Evolutionary conservation across 2,113 vertebrate species (phyloP).

Genomic region (Eulemur macaco): DNA sequence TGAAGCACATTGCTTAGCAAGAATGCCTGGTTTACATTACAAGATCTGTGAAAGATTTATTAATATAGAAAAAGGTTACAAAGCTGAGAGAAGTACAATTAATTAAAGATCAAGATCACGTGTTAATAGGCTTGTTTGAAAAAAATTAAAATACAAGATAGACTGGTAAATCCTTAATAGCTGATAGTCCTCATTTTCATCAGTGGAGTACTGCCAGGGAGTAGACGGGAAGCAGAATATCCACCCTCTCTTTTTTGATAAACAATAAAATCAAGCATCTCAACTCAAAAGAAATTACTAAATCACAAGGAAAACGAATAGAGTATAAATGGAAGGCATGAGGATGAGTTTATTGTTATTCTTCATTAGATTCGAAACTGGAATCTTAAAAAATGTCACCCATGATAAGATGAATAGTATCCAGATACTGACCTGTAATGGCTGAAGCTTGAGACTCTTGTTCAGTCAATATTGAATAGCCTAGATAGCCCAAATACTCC

Average conservation of each 20-base stretch:
- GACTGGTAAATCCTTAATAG: background rate
- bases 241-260: background rate
- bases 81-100: background rate
- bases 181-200: background rate
- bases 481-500: slow-evolving; percentile 97
- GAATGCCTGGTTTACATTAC: background rate
- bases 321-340: background rate
- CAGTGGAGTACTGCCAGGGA: background rate
- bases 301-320: background rate
- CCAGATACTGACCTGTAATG: slow-evolving; percentile 89
- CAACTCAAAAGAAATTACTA: slow-evolving; percentile 11
- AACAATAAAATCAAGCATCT: slow-evolving; percentile 39
- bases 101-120: background rate
- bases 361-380: background rate
- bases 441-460: slow-evolving; percentile 98
- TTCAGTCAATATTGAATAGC: slow-evolving; percentile 97
- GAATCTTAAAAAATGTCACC: background rate
- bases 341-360: slow-evolving; percentile 39
- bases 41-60: slow-evolving; percentile 13
- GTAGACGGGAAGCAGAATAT: background rate
- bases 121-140: background rate
- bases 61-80: slow-evolving; percentile 8
- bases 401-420: background rate
- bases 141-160: slow-evolving; percentile 47
- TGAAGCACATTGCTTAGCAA: background rate